phyloP scores from a whole-genome alignment of 53 echinoderm and acorn worm genomes.

The Luidia sarsii region DNA sequence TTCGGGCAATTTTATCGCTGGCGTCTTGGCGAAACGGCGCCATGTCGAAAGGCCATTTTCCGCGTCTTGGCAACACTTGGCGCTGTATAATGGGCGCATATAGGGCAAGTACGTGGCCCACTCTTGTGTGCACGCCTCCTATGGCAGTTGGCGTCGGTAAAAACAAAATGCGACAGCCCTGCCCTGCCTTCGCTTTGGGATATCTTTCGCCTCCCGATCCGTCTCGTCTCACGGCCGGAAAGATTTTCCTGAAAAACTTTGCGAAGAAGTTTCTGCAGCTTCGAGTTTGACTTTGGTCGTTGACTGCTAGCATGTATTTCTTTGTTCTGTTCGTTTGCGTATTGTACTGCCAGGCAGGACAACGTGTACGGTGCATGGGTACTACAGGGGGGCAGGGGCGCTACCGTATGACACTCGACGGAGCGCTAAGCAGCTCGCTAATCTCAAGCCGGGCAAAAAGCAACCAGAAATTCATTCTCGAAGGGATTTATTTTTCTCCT shows the following conservation, averaged over 20 bases:
- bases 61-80: constrained; percentile 50
- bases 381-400: not conserved
- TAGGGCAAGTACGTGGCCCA: constrained; percentile 35
- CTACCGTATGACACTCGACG: no score
- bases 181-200: no score
- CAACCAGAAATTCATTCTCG: no score
- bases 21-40: constrained; percentile 61
- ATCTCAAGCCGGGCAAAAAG: no score
- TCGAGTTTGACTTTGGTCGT: constrained; percentile 1
- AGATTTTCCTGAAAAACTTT: not conserved
- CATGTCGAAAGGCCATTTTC: constrained; percentile 54
- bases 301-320: constrained; percentile 14
- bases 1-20: constrained; percentile 45
- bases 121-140: constrained; percentile 32
- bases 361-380: not conserved
- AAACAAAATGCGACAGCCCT: no score
- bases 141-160: constrained; percentile 12
- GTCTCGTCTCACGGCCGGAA: constrained; percentile 8
- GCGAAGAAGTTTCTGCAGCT: not conserved
- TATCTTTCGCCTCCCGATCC: constrained; percentile 1
- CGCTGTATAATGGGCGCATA: constrained; percentile 51
- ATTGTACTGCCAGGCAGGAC: not conserved
- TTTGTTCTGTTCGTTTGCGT: constrained; percentile 18
- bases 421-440: no score
- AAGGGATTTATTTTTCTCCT: constrained; percentile 4